phyloP scores from a whole-genome alignment of 64 coral and sea anemone species.

The Dendrophyllia cribrosa region DNA sequence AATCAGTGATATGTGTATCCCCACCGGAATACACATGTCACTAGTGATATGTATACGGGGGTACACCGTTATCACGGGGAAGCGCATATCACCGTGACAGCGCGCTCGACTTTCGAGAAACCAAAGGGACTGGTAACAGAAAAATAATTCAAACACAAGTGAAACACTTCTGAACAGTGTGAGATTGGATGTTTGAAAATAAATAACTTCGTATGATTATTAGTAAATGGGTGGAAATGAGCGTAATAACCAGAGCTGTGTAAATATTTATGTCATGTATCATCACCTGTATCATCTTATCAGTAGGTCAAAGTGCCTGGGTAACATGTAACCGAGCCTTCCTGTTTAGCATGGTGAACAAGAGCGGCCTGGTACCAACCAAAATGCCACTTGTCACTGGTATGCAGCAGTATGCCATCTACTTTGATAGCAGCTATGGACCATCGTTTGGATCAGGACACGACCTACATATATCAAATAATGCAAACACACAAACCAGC shows the following conservation, averaged over 20 bases:
- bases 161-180: too few relatives aligned
- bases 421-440: not conserved
- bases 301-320: not conserved
- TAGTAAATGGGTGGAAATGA: too few relatives aligned
- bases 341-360: not conserved
- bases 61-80: too few relatives aligned
- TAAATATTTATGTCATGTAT: not conserved
- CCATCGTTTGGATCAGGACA: not conserved
- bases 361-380: not conserved
- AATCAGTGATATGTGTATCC: too few relatives aligned
- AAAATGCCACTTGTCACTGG: not conserved
- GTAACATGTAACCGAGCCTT: not conserved
- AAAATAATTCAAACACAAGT: too few relatives aligned
- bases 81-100: too few relatives aligned
- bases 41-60: too few relatives aligned
- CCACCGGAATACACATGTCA: too few relatives aligned
- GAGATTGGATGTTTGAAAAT: too few relatives aligned
- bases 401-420: not conserved
- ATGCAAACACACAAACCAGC: not conserved
- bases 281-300: not conserved
- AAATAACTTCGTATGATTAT: too few relatives aligned
- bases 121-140: too few relatives aligned
- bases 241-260: not conserved
- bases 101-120: too few relatives aligned
- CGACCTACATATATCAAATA: not conserved